Conservation (phyloP, 2,888 invertebrate species). For the Leptopilina syphax region DNA sequence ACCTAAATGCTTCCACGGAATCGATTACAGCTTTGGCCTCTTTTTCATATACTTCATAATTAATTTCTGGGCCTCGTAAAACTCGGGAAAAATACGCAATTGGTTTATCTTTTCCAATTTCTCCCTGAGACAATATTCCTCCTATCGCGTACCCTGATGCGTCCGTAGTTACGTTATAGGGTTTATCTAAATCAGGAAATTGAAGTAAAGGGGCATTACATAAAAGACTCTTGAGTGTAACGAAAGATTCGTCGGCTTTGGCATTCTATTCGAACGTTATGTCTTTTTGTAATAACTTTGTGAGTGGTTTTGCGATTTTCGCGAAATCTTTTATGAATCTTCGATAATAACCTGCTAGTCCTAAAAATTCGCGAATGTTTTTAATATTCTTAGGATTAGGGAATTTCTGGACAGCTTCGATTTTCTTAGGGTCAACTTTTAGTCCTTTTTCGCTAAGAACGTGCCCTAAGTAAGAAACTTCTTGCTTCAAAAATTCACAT, state of each 20-base stretch:
- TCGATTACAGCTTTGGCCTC: not conserved
- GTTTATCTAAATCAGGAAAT: slow-evolving; percentile 37
- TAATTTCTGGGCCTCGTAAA: not conserved
- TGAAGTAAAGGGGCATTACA: slow-evolving; percentile 29
- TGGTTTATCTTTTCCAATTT: too few relatives aligned
- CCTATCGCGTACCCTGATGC: slow-evolving; percentile 39
- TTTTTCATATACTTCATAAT: slow-evolving; percentile 5
- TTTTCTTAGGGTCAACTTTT: too few relatives aligned
- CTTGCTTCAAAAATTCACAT: too few relatives aligned
- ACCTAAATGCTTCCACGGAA: not conserved
- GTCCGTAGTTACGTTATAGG: slow-evolving; percentile 36
- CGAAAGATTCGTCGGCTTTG: slow-evolving; percentile 11
- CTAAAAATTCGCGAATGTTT: too few relatives aligned
- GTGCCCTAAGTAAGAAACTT: too few relatives aligned
- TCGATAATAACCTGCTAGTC: too few relatives aligned
- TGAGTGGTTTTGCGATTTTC: too few relatives aligned
- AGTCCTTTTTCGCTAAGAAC: too few relatives aligned
- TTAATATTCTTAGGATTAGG: too few relatives aligned
- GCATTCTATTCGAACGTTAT: not conserved
- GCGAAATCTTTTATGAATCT: too few relatives aligned
- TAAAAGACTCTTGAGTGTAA: not conserved
- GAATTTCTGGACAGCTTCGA: too few relatives aligned
- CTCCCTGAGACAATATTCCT: not conserved
- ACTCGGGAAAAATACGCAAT: slow-evolving; percentile 14
- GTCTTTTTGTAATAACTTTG: too few relatives aligned